These are phyloP conservation scores for Otocyon megalotis DNA, from an alignment of 2,113 vertebrate species.

Conservation along the genomic window DNA sequence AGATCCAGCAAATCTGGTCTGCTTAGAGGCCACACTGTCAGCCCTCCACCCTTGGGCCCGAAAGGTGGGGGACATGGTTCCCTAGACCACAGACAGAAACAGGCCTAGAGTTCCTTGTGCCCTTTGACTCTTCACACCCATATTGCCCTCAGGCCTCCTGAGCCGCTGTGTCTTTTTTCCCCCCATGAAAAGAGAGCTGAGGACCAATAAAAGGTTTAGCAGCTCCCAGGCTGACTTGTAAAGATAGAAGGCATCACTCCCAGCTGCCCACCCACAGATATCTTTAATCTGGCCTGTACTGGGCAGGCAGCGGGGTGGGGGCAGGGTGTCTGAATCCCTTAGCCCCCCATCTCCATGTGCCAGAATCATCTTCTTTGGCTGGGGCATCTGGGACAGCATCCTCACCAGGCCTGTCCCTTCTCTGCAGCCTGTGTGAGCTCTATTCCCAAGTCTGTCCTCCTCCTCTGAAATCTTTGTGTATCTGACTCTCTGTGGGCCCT, in stretches of 20 bases:
- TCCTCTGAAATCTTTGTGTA: neutral
- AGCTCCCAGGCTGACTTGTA: neutral
- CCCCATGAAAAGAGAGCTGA: neutral
- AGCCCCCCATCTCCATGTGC: neutral
- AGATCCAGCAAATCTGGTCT: neutral
- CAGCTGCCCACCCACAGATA: neutral
- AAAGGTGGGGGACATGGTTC: neutral
- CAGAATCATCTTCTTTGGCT: neutral
- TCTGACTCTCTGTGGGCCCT: neutral
- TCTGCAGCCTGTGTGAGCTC: neutral
- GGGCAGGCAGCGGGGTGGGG: neutral
- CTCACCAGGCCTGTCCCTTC: neutral
- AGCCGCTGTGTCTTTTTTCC: neutral
- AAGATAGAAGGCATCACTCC: neutral
- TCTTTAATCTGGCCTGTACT: neutral
- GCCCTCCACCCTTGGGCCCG: neutral
- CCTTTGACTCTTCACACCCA: neutral
- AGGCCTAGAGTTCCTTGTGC: accelerated
- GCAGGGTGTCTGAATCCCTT: neutral
- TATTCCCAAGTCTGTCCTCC: neutral
- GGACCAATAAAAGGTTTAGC: neutral
- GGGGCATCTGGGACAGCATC: neutral
- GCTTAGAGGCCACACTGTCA: neutral
- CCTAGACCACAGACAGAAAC: neutral
- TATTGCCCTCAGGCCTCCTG: neutral